Evolutionary conservation across 2,797 vertebrate species (phyloP), one percentile per base, ranked within the genome.

Genomic region (Tapirus indicus): DNA sequence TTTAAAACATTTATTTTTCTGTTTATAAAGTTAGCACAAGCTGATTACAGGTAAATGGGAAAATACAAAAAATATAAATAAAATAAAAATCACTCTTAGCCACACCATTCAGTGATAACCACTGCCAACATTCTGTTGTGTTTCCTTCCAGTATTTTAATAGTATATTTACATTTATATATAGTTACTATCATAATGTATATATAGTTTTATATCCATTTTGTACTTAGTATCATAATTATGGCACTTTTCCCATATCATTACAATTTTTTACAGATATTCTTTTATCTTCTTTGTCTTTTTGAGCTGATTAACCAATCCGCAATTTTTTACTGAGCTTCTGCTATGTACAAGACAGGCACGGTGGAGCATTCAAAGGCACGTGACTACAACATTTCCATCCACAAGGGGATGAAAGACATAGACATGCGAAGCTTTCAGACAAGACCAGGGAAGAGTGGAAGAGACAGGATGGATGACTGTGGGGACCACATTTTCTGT

Each of bases 151-250:
- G 41, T 21, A 60, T 89, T 69, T 68, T 21, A 66, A 71, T 49
- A 49, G 38, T 29, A 9, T 56, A 12, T 35, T 74, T 80, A 41
- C 47, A 35, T 32, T 90, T 89, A 71, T 58, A 69, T 21, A 5
- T 27, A 47, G 41, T 56, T 78, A 54, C 44, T 54, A 62, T 52
- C 66, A 56, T 88, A 83, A 71, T 54, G 20, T 62, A 44, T 18
- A 25, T 25, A 52, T 3, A 35, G 16, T 66, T 89, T 86, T 80
- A 35, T 60, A 35, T 17, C 32, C 44, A 54, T 38, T 91, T 86
- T 86, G 95, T 88, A 83, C 25, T 89, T 84, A 62, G 58, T 75
- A 21, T 49, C 44, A 68, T 49, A 87, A 79, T 91, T 68, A 41
- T 47, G 72, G 91, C 14, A 12, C 38, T 32, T 95, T 92, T 64